These are phyloP conservation scores for Brachyopa scutellaris DNA, from an alignment of 2,888 invertebrate species.

Conservation along the genomic window DNA sequence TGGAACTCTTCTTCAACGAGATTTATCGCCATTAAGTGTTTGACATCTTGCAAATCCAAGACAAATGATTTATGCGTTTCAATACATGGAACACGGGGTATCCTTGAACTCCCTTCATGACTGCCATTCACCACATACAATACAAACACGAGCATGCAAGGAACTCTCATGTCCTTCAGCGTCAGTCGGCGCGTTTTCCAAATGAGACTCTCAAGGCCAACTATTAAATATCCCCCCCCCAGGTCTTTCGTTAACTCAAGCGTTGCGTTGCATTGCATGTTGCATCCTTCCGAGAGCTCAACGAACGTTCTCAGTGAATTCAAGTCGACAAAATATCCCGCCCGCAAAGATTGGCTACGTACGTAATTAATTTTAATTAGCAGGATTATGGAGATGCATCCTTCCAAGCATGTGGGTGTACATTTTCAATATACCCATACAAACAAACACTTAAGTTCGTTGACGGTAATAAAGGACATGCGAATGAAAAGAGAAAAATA, in stretches of 20 bases:
- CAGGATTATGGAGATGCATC: conserved; percentile 10
- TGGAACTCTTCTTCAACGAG: conserved; percentile 33
- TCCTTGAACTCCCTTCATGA: conserved; percentile 55
- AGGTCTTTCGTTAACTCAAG: conserved; percentile 31
- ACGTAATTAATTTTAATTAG: conserved; percentile 62
- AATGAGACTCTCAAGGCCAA: conserved; percentile 25
- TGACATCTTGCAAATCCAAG: conserved; percentile 65
- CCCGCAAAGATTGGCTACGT: neutral
- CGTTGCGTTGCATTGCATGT: neutral
- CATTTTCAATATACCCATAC: conserved; percentile 12
- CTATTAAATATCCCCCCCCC: no score
- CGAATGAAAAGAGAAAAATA: neutral
- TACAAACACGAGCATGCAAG: neutral
- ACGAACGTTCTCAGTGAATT: neutral
- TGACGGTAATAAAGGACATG: neutral
- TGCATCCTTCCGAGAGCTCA: neutral
- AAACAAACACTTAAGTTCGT: no score
- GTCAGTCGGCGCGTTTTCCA: conserved; percentile 2
- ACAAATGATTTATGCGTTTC: conserved; percentile 60
- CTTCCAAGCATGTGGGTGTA: conserved; percentile 16
- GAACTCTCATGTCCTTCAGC: neutral
- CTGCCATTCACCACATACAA: conserved; percentile 20
- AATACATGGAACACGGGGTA: no score
- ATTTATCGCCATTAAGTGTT: conserved; percentile 67
- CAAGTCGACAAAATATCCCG: neutral